These are phyloP conservation scores for Luffia ferchaultella DNA, from an alignment of 2,888 invertebrate genomes.

Conservation along the genomic window DNA sequence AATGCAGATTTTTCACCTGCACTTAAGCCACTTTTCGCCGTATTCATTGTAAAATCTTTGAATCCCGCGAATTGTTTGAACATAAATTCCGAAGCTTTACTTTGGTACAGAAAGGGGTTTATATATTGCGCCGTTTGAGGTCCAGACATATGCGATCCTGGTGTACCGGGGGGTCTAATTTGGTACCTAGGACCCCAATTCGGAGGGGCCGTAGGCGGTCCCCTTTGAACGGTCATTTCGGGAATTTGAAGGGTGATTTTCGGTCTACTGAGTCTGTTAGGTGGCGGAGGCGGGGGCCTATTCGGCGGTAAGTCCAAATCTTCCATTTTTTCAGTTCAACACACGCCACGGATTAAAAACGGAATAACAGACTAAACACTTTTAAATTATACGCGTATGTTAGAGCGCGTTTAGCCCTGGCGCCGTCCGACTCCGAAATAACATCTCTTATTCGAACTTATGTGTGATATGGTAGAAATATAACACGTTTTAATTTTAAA, in stretches of 20 bases:
- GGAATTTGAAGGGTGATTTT: slow-evolving; percentile 61
- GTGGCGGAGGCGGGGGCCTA: slow-evolving; percentile 45
- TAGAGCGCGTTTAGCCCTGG: slow-evolving; percentile 11
- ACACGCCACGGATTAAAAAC: not conserved
- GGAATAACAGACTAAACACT: slow-evolving; percentile 6
- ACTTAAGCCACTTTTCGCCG: slow-evolving; percentile 80
- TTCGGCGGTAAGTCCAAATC: slow-evolving; percentile 34
- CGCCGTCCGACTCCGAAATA: slow-evolving; percentile 26
- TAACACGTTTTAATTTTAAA: slow-evolving; percentile 12
- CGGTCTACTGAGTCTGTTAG: slow-evolving; percentile 36
- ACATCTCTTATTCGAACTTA: not conserved
- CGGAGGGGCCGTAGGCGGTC: slow-evolving; percentile 27
- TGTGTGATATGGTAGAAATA: slow-evolving; percentile 11
- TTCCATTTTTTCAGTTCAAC: slow-evolving; percentile 24
- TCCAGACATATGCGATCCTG: slow-evolving; percentile 41
- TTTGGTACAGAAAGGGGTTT: slow-evolving; percentile 64
- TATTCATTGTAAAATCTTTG: slow-evolving; percentile 76
- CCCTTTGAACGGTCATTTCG: slow-evolving; percentile 24
- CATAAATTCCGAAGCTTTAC: slow-evolving; percentile 79
- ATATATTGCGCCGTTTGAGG: slow-evolving; percentile 40
- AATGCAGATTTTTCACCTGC: slow-evolving; percentile 84
- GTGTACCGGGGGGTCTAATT: slow-evolving; percentile 33
- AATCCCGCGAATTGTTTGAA: slow-evolving; percentile 82
- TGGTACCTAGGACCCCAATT: slow-evolving; percentile 32
- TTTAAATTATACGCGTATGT: slow-evolving; percentile 1